A percentile compares a stretch with the other conserved stretches of the same genome.
These are phyloP conservation scores for Serilophus lunatus DNA, from an alignment of 2,113 vertebrate species.

Conservation along the genomic window DNA sequence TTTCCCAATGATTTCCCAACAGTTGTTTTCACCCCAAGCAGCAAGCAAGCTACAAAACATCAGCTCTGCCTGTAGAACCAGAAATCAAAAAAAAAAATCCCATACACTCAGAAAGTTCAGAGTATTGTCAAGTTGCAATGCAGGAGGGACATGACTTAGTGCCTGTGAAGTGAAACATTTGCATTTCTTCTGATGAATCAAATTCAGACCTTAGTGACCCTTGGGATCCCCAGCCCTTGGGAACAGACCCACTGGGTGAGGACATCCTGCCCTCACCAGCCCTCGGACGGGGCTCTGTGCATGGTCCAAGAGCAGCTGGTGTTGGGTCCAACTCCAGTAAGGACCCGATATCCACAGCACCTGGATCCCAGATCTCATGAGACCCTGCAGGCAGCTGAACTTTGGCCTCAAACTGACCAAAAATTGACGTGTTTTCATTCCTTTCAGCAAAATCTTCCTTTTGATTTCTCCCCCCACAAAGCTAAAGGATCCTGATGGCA, in stretches of 20 bases:
- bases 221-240: neutral
- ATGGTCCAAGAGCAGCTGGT: neutral
- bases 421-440: neutral
- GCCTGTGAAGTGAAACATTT: rapidly evolving
- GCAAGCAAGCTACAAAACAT: neutral
- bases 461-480: neutral
- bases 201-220: neutral
- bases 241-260: neutral
- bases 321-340: neutral
- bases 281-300: rapidly evolving
- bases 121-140: neutral
- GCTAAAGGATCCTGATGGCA: neutral
- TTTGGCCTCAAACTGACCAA: neutral
- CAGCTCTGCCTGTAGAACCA: neutral
- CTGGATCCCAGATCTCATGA: rapidly evolving
- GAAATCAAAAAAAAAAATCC: neutral
- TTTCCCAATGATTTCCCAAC: neutral
- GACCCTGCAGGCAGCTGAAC: neutral
- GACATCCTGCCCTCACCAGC: neutral
- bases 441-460: neutral
- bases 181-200: neutral
- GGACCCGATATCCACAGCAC: neutral
- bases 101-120: rapidly evolving
- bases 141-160: neutral
- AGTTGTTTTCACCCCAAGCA: neutral